Evolutionary conservation across 2,888 invertebrate genomes (phyloP).

Genomic region (Metopia argyrocephala): DNA sequence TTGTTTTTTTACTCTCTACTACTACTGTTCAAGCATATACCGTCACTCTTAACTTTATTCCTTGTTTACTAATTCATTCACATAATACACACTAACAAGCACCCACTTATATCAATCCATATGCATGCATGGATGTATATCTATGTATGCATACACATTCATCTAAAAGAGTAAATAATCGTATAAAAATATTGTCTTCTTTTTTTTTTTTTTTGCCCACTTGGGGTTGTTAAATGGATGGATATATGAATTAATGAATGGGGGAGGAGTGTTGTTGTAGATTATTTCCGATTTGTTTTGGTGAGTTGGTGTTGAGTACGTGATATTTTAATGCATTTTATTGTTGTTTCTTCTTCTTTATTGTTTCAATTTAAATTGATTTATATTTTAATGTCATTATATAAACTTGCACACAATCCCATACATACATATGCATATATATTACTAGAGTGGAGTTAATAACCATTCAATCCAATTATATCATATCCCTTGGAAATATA

Average conservation of each 20-base stretch:
- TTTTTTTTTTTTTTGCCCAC: slow-evolving; percentile 37
- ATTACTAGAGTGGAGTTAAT: no score
- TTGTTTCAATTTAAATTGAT: slow-evolving; percentile 65
- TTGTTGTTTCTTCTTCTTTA: slow-evolving; percentile 47
- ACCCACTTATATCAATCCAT: background rate
- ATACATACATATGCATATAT: background rate
- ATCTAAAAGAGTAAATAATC: slow-evolving; percentile 39
- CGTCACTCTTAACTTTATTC: background rate
- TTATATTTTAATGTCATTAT: slow-evolving; percentile 50
- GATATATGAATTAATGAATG: slow-evolving; percentile 13
- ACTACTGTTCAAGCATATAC: background rate
- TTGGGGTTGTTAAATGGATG: slow-evolving; percentile 40
- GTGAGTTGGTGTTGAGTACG: slow-evolving; percentile 61
- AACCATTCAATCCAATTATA: slow-evolving; percentile 8
- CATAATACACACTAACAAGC: no score
- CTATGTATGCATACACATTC: no score
- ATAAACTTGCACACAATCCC: background rate
- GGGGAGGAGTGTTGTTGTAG: background rate
- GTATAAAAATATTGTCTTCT: slow-evolving; percentile 41
- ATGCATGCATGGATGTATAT: background rate
- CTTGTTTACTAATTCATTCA: background rate
- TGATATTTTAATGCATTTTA: slow-evolving; percentile 53
- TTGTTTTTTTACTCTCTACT: slow-evolving; percentile 40
- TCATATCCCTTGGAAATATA: slow-evolving; percentile 30
- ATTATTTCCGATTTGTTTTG: slow-evolving; percentile 46